These are phyloP conservation scores for Semaprochilodus insignis DNA, from an alignment of 2,797 vertebrate genomes.

Conservation along the genomic window DNA sequence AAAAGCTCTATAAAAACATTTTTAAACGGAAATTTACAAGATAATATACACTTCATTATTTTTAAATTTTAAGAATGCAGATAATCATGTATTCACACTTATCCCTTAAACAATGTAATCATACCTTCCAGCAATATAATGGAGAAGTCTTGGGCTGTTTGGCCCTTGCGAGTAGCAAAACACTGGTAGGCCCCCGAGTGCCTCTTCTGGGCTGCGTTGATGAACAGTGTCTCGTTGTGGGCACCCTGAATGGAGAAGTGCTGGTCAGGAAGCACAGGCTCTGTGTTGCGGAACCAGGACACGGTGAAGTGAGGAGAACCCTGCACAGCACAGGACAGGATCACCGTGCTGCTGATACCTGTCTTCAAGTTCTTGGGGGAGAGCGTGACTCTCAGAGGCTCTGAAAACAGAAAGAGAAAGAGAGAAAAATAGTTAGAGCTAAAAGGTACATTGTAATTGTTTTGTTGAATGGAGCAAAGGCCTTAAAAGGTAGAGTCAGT, in stretches of 20 bases:
- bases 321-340: conserved; percentile 92
- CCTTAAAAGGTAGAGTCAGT: too few species aligned
- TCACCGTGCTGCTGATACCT: conserved; percentile 96
- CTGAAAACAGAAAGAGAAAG: conserved; percentile 68
- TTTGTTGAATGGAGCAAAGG: too few species aligned
- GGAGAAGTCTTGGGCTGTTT: conserved; percentile 97
- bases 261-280: conserved; percentile 87
- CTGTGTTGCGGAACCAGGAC: conserved; percentile 97
- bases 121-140: conserved; percentile 94
- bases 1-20: too few species aligned
- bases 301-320: conserved; percentile 92
- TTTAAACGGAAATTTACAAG: not conserved
- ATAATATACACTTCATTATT: not conserved
- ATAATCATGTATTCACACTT: not conserved
- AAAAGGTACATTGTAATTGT: not conserved
- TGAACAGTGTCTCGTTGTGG: conserved; percentile 96
- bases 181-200: conserved; percentile 98
- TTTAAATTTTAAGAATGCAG: not conserved
- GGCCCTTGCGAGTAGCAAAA: conserved; percentile 92
- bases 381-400: conserved; percentile 93
- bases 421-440: not conserved
- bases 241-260: conserved; percentile 96
- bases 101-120: too few species aligned
- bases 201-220: conserved; percentile 94
- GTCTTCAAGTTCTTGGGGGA: conserved; percentile 99